A percentile compares a stretch with the other conserved stretches of the same genome.
Conservation (phyloP, 2,113 vertebrate species). For the Gulo gulo region DNA sequence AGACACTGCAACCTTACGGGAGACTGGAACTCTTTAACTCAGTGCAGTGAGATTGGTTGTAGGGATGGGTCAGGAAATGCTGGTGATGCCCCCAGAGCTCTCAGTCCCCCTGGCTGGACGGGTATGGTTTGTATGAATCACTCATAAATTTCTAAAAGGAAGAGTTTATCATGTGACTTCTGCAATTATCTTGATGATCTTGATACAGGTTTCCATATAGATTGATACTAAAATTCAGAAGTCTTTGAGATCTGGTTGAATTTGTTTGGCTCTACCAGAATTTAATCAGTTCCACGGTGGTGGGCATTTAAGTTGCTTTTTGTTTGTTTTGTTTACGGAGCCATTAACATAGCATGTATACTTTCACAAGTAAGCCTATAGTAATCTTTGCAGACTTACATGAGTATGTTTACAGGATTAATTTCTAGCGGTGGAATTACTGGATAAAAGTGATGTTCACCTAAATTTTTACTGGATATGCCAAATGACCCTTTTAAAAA, state of each 20-base stretch:
- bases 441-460: background rate
- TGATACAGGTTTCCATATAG: background rate
- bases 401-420: background rate
- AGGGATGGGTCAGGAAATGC: background rate
- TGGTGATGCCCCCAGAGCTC: background rate
- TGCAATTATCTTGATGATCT: background rate
- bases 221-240: background rate
- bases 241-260: background rate
- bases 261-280: background rate
- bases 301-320: background rate
- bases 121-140: background rate
- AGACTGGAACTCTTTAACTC: background rate
- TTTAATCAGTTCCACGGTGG: background rate
- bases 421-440: background rate
- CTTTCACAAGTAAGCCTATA: background rate
- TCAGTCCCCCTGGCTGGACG: background rate
- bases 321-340: background rate
- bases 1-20: background rate
- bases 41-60: no score
- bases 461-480: background rate
- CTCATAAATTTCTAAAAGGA: background rate
- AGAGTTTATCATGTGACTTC: background rate
- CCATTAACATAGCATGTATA: background rate
- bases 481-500: background rate
- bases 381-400: background rate